A percentile compares a stretch with the other conserved stretches of the same genome.
Conservation (phyloP, 2,113 vertebrate genomes). For the Dinomys branickii region DNA sequence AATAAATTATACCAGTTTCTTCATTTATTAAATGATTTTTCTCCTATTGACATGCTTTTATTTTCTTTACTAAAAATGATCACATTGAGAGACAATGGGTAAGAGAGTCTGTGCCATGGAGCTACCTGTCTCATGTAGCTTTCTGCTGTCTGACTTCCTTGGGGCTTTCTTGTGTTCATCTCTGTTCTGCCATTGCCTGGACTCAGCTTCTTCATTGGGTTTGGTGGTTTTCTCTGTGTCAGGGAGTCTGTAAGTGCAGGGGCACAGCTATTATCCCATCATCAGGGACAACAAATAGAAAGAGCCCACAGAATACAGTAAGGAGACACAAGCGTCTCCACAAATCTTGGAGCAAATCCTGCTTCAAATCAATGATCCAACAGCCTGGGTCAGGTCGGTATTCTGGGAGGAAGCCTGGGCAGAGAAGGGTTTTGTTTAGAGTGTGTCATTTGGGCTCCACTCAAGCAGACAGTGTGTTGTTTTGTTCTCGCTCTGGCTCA, state of each 20-base stretch:
- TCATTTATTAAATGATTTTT: background rate
- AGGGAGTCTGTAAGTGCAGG: background rate
- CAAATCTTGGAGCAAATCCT: background rate
- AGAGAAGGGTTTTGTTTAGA: background rate
- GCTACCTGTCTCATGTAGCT: too few relatives aligned
- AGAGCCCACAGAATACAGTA: background rate
- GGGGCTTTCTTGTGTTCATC: background rate
- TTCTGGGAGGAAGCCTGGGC: background rate
- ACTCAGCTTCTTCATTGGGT: background rate
- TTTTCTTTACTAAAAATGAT: background rate
- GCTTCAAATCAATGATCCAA: background rate
- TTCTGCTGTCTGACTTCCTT: background rate
- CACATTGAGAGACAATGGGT: background rate
- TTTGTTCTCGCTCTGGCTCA: background rate
- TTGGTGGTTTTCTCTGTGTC: background rate
- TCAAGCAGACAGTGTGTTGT: background rate
- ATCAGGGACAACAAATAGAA: background rate
- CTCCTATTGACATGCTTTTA: background rate
- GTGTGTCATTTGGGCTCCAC: background rate
- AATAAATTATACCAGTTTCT: background rate
- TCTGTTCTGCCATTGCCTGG: background rate
- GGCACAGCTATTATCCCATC: background rate
- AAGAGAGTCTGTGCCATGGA: background rate
- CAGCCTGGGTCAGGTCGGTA: background rate
- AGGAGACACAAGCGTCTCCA: background rate